Evolutionary conservation across 2,797 vertebrate genomes (phyloP).

Genomic region (Clangula hyemalis): DNA sequence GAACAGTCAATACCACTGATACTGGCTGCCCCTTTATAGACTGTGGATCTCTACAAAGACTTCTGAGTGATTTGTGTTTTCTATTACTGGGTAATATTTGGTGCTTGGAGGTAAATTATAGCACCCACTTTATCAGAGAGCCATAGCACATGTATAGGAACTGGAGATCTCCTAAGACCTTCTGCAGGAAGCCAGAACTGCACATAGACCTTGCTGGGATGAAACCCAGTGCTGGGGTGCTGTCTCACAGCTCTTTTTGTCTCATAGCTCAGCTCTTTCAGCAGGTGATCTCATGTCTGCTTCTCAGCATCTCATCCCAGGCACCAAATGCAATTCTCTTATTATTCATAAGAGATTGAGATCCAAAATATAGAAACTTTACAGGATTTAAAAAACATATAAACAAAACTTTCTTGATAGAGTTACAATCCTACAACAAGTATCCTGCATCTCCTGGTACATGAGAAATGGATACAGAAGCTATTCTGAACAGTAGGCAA

Average conservation of each 20-base stretch:
- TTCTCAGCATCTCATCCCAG: background rate
- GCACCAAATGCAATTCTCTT: background rate
- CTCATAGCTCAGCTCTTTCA: background rate
- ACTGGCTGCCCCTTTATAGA: background rate
- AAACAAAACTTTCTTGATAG: background rate
- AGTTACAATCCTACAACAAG: background rate
- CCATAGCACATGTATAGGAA: background rate
- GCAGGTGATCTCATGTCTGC: background rate
- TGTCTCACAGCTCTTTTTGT: background rate
- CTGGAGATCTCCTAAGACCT: background rate
- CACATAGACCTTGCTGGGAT: background rate
- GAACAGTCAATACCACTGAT: background rate
- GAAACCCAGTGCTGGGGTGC: background rate
- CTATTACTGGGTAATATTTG: background rate
- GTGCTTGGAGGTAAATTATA: background rate
- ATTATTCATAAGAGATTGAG: background rate
- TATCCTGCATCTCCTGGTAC: background rate
- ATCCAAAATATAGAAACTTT: background rate
- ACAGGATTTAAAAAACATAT: background rate
- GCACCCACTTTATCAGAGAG: background rate
- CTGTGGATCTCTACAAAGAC: background rate
- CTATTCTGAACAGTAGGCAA: slow-evolving; percentile 45
- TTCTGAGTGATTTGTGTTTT: background rate
- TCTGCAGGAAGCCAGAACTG: background rate
- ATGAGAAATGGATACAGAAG: slow-evolving; percentile 35